Conservation (phyloP, 1,140 invertebrate species). For the Eciton burchellii region DNA sequence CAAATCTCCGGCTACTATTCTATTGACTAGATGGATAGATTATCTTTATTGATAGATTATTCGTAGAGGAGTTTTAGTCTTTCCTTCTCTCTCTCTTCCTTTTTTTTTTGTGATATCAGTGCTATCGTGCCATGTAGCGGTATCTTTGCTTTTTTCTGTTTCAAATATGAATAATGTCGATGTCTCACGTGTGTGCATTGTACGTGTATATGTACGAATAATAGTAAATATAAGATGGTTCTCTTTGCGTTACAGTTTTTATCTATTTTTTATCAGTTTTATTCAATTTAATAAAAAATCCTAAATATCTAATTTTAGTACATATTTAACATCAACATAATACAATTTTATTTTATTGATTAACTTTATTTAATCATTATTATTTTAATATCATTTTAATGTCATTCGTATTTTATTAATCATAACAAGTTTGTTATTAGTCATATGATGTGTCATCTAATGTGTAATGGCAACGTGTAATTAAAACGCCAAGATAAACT, state of each 20-base stretch:
- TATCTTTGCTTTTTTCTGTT: neutral
- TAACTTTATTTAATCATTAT: no score
- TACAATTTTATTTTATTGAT: no score
- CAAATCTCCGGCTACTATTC: slow-evolving; percentile 60
- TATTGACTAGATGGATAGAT: no score
- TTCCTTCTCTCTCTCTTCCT: no score
- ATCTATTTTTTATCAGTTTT: neutral
- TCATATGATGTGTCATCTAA: neutral
- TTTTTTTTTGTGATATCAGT: neutral
- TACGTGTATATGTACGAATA: no score
- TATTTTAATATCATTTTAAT: no score
- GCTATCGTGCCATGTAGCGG: no score
- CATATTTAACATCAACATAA: no score
- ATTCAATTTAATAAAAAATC: neutral
- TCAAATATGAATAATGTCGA: neutral
- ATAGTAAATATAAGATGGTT: neutral
- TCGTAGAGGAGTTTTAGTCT: neutral
- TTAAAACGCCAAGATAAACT: neutral
- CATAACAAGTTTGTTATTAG: neutral
- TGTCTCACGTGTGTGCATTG: neutral
- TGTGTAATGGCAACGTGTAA: neutral
- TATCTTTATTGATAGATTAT: slow-evolving; percentile 43
- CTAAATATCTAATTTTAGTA: slow-evolving; percentile 2
- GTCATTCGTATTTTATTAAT: no score
- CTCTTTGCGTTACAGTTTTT: neutral